Conservation (phyloP, 2,888 invertebrate genomes). For the Lasioglossum figueresi region DNA sequence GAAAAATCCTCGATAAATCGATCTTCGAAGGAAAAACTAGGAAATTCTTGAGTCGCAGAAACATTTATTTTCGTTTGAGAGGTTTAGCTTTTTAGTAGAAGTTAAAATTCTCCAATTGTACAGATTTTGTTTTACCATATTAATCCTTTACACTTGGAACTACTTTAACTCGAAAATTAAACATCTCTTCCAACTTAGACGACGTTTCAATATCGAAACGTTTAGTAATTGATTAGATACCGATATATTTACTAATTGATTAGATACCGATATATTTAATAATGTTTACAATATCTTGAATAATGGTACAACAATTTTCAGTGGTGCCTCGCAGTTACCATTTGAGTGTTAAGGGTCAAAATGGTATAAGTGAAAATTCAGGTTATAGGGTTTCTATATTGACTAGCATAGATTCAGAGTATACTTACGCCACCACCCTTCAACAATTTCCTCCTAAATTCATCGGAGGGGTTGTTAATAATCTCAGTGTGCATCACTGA, state of each 20-base stretch:
- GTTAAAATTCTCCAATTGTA: no score
- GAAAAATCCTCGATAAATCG: background rate
- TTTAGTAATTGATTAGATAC: no score
- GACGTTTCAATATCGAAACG: no score
- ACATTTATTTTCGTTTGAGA: background rate
- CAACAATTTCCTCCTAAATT: slow-evolving; percentile 93
- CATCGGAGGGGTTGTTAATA: slow-evolving; percentile 94
- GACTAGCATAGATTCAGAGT: background rate
- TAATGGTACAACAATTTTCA: no score
- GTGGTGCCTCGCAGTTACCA: no score
- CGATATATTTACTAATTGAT: no score
- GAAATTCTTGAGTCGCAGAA: background rate
- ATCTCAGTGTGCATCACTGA: slow-evolving; percentile 90
- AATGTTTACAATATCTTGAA: no score
- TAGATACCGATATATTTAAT: no score
- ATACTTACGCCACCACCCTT: slow-evolving; percentile 92
- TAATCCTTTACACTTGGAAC: background rate
- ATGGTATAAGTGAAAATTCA: background rate
- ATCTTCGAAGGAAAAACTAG: background rate
- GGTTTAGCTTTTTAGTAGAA: no score
- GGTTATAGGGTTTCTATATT: no score
- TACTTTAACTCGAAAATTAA: no score
- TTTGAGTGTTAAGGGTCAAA: background rate
- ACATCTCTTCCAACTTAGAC: no score
- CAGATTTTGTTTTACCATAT: background rate